phyloP scores from a whole-genome alignment of 2,797 vertebrate species.

The Acrossocheilus wenchowensis region DNA sequence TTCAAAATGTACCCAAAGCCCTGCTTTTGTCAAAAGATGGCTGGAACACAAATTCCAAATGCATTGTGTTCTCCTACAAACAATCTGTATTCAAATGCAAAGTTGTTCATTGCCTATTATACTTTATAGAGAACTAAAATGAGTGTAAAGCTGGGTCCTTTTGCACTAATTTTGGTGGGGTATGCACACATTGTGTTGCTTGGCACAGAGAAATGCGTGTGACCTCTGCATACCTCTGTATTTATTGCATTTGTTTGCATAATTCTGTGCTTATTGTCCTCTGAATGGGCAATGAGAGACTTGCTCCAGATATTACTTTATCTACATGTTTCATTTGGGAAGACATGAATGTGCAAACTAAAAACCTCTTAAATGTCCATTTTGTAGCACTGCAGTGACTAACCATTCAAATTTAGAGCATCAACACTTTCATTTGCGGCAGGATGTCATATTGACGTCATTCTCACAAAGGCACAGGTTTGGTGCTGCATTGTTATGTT shows the following conservation, averaged over 20 bases:
- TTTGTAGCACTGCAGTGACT: neutral
- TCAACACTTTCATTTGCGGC: neutral
- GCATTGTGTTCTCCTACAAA: conserved; percentile 22
- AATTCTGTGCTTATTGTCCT: conserved; percentile 26
- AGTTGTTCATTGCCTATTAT: conserved; percentile 29
- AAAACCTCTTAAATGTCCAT: conserved; percentile 13
- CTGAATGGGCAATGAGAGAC: conserved; percentile 36
- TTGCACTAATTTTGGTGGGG: neutral
- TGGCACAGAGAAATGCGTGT: neutral
- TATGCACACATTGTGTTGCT: neutral
- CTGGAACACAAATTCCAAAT: conserved; percentile 28
- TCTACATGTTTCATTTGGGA: conserved; percentile 30
- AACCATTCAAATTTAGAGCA: conserved; percentile 17
- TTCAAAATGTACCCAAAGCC: conserved; percentile 13
- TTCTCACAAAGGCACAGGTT: neutral
- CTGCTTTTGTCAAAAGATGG: conserved; percentile 38
- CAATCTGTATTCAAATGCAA: conserved; percentile 35
- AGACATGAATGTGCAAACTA: conserved; percentile 23
- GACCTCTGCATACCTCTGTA: neutral
- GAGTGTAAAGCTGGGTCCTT: conserved; percentile 7
- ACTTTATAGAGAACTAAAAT: conserved; percentile 14
- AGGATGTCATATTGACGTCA: neutral
- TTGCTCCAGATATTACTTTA: conserved; percentile 19
- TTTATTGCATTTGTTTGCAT: conserved; percentile 38
- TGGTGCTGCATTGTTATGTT: neutral